These are phyloP conservation scores for Leptarthrus brevirostris DNA, from an alignment of 2,888 invertebrate genomes.

Conservation along the genomic window DNA sequence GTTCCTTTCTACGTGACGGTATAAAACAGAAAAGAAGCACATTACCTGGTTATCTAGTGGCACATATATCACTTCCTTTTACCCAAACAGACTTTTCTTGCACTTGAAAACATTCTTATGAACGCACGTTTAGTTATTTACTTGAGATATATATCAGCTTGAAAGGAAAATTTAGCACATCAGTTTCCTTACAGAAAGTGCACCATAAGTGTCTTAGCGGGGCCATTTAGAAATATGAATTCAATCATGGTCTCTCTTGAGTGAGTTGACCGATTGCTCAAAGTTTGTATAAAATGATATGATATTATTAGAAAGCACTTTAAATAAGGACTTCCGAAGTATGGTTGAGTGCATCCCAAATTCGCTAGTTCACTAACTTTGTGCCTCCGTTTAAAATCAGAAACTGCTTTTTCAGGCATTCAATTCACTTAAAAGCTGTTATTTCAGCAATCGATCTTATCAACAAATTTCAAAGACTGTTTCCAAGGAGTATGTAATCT, in stretches of 20 bases:
- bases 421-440: constrained; percentile 48
- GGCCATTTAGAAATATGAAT: neutral
- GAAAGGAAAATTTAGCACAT: constrained; percentile 22
- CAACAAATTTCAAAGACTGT: neutral
- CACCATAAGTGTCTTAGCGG: neutral
- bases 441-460: constrained; percentile 29
- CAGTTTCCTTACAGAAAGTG: constrained; percentile 17
- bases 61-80: constrained; percentile 23
- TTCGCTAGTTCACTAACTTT: neutral
- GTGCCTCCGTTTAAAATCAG: neutral
- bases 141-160: neutral
- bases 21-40: constrained; percentile 42
- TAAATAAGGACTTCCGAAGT: neutral
- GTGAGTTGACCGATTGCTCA: neutral
- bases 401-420: constrained; percentile 19
- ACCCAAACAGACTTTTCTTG: constrained; percentile 29
- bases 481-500: constrained; percentile 7
- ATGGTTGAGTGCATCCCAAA: neutral
- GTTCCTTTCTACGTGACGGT: constrained; percentile 20
- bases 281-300: neutral
- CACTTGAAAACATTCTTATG: constrained; percentile 27
- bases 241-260: neutral
- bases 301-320: neutral
- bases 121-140: constrained; percentile 2
- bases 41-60: constrained; percentile 40